phyloP scores from a whole-genome alignment of 2,888 invertebrate species.

The Latrodectus elegans region DNA sequence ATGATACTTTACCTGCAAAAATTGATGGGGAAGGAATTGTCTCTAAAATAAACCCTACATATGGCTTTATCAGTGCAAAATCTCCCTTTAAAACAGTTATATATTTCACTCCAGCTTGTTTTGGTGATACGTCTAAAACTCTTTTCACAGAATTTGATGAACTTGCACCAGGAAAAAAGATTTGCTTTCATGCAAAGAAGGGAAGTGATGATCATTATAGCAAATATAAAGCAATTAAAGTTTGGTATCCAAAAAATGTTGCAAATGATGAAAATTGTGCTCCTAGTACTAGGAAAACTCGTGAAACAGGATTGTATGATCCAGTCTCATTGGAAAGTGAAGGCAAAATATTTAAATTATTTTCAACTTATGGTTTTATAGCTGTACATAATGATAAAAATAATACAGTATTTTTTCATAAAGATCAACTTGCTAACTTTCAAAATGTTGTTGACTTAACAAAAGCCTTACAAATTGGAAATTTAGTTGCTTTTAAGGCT shows the following conservation, averaged over 20 bases:
- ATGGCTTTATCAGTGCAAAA: constrained; percentile 47
- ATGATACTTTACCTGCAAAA: constrained; percentile 1
- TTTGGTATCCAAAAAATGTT: constrained; percentile 30
- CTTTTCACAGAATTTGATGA: constrained; percentile 17
- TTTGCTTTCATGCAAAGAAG: constrained; percentile 34
- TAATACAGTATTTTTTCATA: constrained; percentile 53
- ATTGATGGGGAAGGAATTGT: constrained; percentile 27
- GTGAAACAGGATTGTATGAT: constrained; percentile 49
- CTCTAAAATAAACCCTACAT: constrained; percentile 33
- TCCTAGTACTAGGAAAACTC: constrained; percentile 33
- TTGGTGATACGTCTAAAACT: constrained; percentile 8
- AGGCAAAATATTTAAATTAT: constrained; percentile 49
- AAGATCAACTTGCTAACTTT: constrained; percentile 22
- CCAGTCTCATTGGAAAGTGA: constrained; percentile 10
- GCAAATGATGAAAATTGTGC: constrained; percentile 18
- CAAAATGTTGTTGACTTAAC: constrained; percentile 46
- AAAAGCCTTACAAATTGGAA: constrained; percentile 29
- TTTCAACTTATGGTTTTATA: constrained; percentile 50
- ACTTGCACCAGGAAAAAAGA: constrained; percentile 19
- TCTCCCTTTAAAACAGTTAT: constrained; percentile 38
- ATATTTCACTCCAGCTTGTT: constrained; percentile 40
- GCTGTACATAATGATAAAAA: constrained; percentile 6
- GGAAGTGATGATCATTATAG: constrained; percentile 11
- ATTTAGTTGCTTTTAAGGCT: constrained; percentile 46
- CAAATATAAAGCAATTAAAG: constrained; percentile 47